phyloP scores from a whole-genome alignment of 2,113 vertebrate genomes.

The Etheostoma spectabile region DNA sequence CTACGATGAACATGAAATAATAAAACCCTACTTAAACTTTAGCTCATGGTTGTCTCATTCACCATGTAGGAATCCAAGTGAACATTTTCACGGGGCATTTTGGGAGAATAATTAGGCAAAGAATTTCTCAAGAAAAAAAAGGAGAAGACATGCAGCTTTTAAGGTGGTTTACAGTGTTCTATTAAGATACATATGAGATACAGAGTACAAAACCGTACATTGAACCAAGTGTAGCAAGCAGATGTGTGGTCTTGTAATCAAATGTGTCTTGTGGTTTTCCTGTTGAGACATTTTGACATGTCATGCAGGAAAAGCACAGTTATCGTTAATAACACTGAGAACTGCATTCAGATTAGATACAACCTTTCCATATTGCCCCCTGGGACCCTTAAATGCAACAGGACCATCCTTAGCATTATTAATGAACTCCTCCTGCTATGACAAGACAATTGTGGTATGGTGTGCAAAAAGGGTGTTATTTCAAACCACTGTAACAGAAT shows the following conservation, averaged over 20 bases:
- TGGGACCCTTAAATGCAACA: not conserved
- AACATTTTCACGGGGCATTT: not conserved
- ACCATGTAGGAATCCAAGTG: slow-evolving; percentile 6
- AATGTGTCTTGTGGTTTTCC: not conserved
- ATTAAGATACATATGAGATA: not conserved
- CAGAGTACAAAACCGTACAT: not conserved
- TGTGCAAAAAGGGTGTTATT: not conserved
- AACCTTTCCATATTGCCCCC: not conserved
- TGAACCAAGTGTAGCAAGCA: not conserved
- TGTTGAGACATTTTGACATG: not conserved
- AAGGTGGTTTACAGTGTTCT: not conserved
- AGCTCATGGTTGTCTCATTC: slow-evolving; percentile 23
- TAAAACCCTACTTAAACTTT: slow-evolving; percentile 31
- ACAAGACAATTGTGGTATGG: not conserved
- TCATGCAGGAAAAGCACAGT: not conserved
- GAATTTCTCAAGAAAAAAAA: not conserved
- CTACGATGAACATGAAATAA: slow-evolving; percentile 22
- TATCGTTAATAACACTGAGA: not conserved
- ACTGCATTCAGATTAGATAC: not conserved
- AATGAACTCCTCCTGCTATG: not conserved
- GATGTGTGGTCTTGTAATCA: not conserved
- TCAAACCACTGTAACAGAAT: not conserved
- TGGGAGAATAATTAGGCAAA: not conserved
- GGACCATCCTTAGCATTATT: not conserved
- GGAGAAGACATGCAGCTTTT: not conserved